Evolutionary conservation across 2,797 vertebrate species (phyloP), one percentile per base, ranked within the genome.

Genomic region (Pogonophryne albipinna): DNA sequence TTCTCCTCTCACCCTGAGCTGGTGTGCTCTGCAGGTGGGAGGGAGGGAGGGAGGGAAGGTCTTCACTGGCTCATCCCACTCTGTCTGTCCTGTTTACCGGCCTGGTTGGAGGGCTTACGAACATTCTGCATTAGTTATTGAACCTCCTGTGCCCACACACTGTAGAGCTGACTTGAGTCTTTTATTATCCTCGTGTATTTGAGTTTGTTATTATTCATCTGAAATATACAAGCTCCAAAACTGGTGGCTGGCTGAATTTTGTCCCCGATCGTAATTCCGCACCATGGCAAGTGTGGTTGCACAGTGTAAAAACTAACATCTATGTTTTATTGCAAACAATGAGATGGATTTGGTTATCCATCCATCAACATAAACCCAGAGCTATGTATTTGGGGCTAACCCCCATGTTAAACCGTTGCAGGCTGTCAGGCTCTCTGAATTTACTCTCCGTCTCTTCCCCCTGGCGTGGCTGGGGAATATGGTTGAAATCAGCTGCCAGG

Each of bases 321-420:
- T 74, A 86, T 87, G 76, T 82, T 94, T 93, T 93, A 90, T 92
- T 89, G 91, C 87, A 89, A 91, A 85, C 65, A 68, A 78, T 90
- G 88, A 88, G 87, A 71, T 64, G 79, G 91, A 93, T 93, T 89
- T 74, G 66, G 85, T 92, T 92, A 91, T 92, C 90, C 89, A 87
- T 92, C 94, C 89, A 90, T 94, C 93, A 93, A 85, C 88, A 90
- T 80, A 76, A 87, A 68, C 71, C 79, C 71, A 79, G 76, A 85
- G 77, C 70, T 82, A 89, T 84, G 65, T 85, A 85, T 90, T 83
- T 82, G 13, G 93, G 90, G 51, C 86, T 57, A 80, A 87, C 90
- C 85, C 80, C 81, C 74, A 80, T 87, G 66, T 69, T 92, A 87
- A 76, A 82, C 82, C 87, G 49, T 89, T 87, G 76, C 90, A 85